phyloP scores from a whole-genome alignment of 2,113 vertebrate species.

The Chauna torquata region DNA sequence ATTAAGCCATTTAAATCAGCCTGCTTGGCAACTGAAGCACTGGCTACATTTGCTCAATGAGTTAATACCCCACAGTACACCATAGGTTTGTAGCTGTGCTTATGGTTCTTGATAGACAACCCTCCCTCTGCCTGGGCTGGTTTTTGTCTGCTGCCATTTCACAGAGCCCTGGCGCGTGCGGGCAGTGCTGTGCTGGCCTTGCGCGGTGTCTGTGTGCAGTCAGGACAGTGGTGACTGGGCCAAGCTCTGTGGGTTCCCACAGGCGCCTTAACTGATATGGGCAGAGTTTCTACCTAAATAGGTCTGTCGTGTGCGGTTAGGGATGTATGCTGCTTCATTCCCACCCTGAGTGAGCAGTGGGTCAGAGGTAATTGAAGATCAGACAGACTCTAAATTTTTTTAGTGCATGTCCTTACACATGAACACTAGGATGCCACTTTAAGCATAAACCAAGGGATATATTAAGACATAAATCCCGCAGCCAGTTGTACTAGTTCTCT shows the following conservation, averaged over 20 bases:
- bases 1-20: conserved; percentile 55
- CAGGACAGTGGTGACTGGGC: background rate
- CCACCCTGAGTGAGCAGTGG: background rate
- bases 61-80: background rate
- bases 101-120: background rate
- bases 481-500: background rate
- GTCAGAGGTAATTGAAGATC: background rate
- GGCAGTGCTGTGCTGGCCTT: too few relatives aligned
- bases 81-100: background rate
- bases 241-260: background rate
- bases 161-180: background rate
- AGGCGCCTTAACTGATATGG: background rate
- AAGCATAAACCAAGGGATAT: background rate
- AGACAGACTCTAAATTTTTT: background rate
- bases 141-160: background rate
- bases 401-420: background rate
- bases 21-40: conserved; percentile 3
- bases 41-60: background rate
- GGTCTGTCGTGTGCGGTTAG: background rate
- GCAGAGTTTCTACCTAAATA: background rate
- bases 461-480: background rate
- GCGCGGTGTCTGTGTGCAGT: accelerated
- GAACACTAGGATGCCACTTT: background rate
- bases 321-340: background rate
- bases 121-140: background rate